These are phyloP conservation scores for Trichonephila clavipes DNA, from an alignment of 1,140 invertebrate genomes.

Conservation along the genomic window DNA sequence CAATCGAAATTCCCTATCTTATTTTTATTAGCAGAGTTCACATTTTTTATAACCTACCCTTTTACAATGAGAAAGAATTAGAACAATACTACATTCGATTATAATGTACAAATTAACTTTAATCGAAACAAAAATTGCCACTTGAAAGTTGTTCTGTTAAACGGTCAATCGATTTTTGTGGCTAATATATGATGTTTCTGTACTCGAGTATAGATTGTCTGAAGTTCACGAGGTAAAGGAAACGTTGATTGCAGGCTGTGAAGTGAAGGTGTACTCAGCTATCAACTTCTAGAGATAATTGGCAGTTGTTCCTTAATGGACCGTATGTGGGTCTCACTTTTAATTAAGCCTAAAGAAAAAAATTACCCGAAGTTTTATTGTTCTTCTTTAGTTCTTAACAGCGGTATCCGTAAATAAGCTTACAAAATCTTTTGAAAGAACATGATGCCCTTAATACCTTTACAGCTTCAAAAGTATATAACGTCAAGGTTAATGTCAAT, in stretches of 20 bases:
- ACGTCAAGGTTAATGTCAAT: slow-evolving; percentile 13
- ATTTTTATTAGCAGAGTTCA: too few relatives aligned
- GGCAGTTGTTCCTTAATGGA: not conserved
- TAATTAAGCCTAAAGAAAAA: slow-evolving; percentile 34
- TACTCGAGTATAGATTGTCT: not conserved
- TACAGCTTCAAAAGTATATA: not conserved
- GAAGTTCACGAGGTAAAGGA: not conserved
- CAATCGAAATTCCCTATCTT: too few relatives aligned
- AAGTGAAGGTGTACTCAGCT: not conserved
- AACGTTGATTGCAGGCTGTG: not conserved
- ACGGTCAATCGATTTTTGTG: not conserved
- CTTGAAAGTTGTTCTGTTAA: not conserved
- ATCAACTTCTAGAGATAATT: slow-evolving; percentile 1
- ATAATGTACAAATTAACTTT: not conserved
- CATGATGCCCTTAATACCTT: not conserved
- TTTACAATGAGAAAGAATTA: too few relatives aligned
- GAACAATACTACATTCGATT: too few relatives aligned
- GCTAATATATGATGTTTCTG: not conserved
- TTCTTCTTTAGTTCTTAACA: not conserved
- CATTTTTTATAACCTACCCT: too few relatives aligned
- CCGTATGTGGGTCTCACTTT: not conserved
- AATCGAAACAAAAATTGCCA: not conserved
- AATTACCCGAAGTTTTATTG: not conserved
- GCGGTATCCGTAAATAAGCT: not conserved
- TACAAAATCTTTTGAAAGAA: slow-evolving; percentile 5